Conservation (phyloP, 1,140 invertebrate genomes). For the Lepidurus packardi region DNA sequence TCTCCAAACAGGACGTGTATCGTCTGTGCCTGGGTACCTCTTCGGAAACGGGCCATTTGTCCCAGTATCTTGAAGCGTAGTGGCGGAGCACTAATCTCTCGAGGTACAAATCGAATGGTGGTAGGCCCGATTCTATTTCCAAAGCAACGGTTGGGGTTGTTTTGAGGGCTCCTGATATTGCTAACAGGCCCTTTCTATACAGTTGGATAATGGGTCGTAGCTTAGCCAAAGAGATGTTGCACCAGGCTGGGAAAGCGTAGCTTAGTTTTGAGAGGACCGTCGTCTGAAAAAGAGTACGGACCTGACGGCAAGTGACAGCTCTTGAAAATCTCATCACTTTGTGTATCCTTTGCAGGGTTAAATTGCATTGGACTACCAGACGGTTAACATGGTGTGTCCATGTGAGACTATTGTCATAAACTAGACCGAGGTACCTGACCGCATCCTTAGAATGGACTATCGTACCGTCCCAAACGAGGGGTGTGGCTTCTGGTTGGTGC, state of each 20-base stretch:
- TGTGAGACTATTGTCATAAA: not conserved
- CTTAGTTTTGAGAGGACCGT: not conserved
- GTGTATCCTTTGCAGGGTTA: not conserved
- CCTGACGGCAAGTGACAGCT: not conserved
- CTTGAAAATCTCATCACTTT: not conserved
- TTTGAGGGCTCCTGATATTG: not conserved
- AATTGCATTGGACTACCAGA: not conserved
- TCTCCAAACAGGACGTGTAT: not conserved
- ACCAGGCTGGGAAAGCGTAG: slow-evolving; percentile 17
- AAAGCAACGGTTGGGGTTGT: not conserved
- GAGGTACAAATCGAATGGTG: not conserved
- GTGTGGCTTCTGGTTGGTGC: not conserved
- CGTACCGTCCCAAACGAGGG: slow-evolving; percentile 13
- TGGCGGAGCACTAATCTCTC: not conserved
- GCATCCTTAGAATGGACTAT: not conserved
- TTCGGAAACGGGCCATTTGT: not conserved
- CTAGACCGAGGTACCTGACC: slow-evolving; percentile 1
- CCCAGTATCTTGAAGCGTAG: not conserved
- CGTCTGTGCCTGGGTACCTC: not conserved
- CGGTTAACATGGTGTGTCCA: not conserved
- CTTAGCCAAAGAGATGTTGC: not conserved
- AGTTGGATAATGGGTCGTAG: not conserved
- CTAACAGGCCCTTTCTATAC: slow-evolving; percentile 20
- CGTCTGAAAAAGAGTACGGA: not conserved
- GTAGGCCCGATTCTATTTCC: slow-evolving; percentile 18